A percentile compares a stretch with the other conserved stretches of the same genome.
These are phyloP conservation scores for Plecturocebus donacophilus DNA, from an alignment of 2,113 vertebrate species.

Conservation along the genomic window DNA sequence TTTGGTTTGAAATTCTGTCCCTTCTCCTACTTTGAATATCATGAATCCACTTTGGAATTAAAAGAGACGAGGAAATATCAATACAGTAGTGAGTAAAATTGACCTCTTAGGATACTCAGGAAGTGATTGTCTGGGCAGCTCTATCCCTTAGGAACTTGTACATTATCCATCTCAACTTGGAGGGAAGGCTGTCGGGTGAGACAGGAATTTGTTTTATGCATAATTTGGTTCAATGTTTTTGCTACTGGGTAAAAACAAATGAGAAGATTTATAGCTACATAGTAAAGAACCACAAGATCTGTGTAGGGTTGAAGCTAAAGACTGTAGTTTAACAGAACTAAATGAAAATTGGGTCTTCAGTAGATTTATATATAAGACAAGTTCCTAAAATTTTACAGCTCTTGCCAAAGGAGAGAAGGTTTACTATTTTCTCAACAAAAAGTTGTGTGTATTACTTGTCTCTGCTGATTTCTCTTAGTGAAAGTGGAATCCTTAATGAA, in stretches of 20 bases:
- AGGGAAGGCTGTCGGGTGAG: background rate
- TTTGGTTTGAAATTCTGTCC: background rate
- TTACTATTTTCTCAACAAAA: slow-evolving; percentile 56
- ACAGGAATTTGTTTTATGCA: background rate
- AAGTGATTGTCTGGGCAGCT: background rate
- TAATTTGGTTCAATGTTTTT: slow-evolving; percentile 48
- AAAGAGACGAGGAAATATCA: background rate
- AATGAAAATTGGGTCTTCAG: background rate
- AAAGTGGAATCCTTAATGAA: slow-evolving; percentile 43
- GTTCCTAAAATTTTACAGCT: slow-evolving; percentile 53
- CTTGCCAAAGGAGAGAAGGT: background rate
- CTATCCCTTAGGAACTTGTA: background rate
- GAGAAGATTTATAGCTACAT: background rate
- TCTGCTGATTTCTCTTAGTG: slow-evolving; percentile 46
- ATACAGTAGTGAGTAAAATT: background rate
- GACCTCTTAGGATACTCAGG: background rate
- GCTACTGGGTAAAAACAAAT: background rate
- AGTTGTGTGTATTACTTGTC: background rate
- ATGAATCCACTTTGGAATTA: background rate
- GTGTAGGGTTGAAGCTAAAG: background rate
- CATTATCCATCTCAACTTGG: background rate
- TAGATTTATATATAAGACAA: slow-evolving; percentile 43
- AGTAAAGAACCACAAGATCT: background rate
- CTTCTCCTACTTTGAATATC: background rate
- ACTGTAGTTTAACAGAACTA: background rate